Conservation (phyloP, 2,888 invertebrate genomes). For the Pyrrhosoma nymphula region DNA sequence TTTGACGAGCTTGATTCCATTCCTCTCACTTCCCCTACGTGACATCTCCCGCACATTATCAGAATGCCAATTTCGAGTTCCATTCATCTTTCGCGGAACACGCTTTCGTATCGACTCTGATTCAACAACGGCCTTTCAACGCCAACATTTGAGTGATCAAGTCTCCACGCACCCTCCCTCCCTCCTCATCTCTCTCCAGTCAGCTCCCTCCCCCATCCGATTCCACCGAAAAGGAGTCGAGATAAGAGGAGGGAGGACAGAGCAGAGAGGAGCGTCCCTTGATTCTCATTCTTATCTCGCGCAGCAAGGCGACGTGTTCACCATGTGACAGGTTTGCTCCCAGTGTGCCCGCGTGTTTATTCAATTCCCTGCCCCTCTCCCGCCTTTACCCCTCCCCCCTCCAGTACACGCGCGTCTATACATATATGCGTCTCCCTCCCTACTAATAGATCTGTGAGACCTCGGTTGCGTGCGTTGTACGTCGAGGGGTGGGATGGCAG, state of each 20-base stretch:
- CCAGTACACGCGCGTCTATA: too few relatives aligned
- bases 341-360: slow-evolving; percentile 13
- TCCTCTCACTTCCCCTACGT: not conserved
- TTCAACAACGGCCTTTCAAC: not conserved
- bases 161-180: not conserved
- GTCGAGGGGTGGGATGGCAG: too few relatives aligned
- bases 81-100: slow-evolving; percentile 28
- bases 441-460: too few relatives aligned
- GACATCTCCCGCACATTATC: not conserved
- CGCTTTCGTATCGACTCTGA: not conserved
- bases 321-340: slow-evolving; percentile 46
- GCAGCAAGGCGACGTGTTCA: slow-evolving; percentile 18
- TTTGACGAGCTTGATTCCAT: not conserved
- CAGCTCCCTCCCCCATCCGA: not conserved
- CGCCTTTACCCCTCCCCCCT: not conserved
- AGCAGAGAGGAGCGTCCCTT: slow-evolving; percentile 1
- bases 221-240: not conserved
- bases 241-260: not conserved
- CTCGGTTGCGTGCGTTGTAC: too few relatives aligned
- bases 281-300: slow-evolving; percentile 51
- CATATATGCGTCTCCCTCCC: too few relatives aligned
- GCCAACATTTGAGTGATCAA: not conserved
- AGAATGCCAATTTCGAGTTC: slow-evolving; percentile 18
- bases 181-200: not conserved
- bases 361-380: not conserved